A percentile compares a stretch with the other conserved stretches of the same genome.
Conservation (phyloP, 2,797 vertebrate species). For the Heteromormyrus szaboi region DNA sequence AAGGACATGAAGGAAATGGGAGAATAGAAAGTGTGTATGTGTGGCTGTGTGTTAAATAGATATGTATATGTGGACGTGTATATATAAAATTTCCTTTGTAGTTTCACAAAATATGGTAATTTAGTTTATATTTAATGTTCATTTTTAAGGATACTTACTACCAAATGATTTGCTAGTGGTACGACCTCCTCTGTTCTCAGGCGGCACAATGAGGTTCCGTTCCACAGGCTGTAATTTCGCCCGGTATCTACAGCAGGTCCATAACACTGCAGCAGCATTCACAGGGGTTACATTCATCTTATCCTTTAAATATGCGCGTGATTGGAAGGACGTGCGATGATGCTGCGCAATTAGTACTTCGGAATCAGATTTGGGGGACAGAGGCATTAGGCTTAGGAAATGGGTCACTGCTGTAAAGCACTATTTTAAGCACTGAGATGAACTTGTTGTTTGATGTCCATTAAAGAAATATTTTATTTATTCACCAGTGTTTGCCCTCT, state of each 20-base stretch:
- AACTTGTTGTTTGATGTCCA: conserved; percentile 24
- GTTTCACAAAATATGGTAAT: not conserved
- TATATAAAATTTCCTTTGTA: not conserved
- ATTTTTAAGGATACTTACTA: not conserved
- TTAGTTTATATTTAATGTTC: not conserved
- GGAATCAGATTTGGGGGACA: not conserved
- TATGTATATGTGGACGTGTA: not conserved
- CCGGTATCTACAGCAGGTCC: not conserved
- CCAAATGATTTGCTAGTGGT: not conserved
- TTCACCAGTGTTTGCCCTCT: conserved; percentile 27
- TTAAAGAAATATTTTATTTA: conserved; percentile 40
- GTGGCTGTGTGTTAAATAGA: not conserved
- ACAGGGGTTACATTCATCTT: not conserved
- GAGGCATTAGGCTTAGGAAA: not conserved
- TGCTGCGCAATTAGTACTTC: not conserved
- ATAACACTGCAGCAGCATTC: not conserved
- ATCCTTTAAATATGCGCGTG: not conserved
- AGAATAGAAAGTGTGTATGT: not conserved
- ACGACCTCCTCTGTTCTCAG: not conserved
- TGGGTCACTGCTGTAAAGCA: conserved; percentile 14
- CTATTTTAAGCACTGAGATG: conserved; percentile 1
- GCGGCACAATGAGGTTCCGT: not conserved
- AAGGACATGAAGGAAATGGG: not conserved
- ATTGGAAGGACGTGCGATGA: not conserved
- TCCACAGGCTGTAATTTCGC: not conserved